Base-by-base conservation (phyloP, 2,797 vertebrate species). In the Apogon hyalosoma region DNA sequence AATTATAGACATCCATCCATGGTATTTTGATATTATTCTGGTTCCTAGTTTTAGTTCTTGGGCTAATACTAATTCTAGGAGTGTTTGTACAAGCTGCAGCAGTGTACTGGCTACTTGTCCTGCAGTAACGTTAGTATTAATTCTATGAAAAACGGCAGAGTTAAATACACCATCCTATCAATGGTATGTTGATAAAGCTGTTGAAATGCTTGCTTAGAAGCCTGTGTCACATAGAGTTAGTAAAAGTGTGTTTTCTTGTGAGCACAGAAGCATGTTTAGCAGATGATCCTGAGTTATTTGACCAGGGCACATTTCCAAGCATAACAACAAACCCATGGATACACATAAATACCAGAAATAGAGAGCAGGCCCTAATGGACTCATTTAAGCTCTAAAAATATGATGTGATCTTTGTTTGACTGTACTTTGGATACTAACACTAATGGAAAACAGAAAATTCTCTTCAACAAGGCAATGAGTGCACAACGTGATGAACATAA, bases 231-330 rank as follows among this genome's bases (percentile, higher is more conserved):
- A 53, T 38, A 16, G 2, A 8, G 14, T 45, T 66, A 48, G 7
- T 28, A 2, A 14, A 3, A 16, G 11, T 10, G 3, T 52, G 19
- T 66, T 73, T 62, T 56, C 43, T 41, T 14, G 57, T 70, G 55
- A 14, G 63, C 68, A 70, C 77, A 66, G 79, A 65, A 80, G 77
- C 46, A 73, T 61, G 52, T 85, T 85, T 63, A 69, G 47, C 63
- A 52, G 42, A 75, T 64, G 18, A 48, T 69, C 14, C 38, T 54
- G 68, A 87, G n/a, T 79, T 83, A 79, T n/a, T 80, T 54, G 50
- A 63, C 24, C 57, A 49, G 46, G 78, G 63, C 67, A 0, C 1
- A 0, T 15, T 55, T 53, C 75, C 87, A 86, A 85, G 45, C 47
- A 76, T 66, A 81, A 82, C 77, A 77, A 36, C 48, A 18, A 11